phyloP scores from a whole-genome alignment of 2,113 vertebrate genomes.

The Pelecanus crispus region DNA sequence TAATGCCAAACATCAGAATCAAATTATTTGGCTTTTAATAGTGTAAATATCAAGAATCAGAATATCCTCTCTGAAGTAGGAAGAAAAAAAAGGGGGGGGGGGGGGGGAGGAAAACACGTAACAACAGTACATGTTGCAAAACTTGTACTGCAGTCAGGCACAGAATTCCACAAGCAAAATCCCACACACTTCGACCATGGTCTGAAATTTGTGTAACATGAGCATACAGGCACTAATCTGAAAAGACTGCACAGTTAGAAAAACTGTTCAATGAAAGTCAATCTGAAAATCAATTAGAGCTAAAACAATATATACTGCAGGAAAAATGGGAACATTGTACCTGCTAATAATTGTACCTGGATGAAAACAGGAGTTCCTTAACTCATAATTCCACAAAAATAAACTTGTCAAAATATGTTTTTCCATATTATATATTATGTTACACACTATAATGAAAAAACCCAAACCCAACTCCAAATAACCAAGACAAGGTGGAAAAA shows the following conservation, averaged over 20 bases:
- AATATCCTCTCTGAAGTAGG: background rate
- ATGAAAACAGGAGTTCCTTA: background rate
- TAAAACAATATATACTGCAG: background rate
- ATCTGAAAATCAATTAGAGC: background rate
- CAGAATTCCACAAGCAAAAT: background rate
- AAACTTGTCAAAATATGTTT: background rate
- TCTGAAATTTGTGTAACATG: background rate
- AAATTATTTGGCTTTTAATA: background rate
- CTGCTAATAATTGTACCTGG: background rate
- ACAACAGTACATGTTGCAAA: background rate
- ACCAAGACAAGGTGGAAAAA: background rate
- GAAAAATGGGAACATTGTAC: background rate
- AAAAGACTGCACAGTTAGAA: background rate
- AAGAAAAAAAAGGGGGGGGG: accelerated
- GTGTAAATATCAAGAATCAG: background rate
- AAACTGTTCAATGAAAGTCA: background rate
- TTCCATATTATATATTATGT: background rate
- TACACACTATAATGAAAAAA: background rate
- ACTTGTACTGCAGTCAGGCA: background rate
- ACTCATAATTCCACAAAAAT: background rate
- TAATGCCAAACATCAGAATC: background rate
- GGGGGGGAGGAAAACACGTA: background rate
- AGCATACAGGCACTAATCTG: background rate
- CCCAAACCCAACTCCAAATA: background rate
- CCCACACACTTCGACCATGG: background rate